phyloP scores from a whole-genome alignment of 1,140 invertebrate species.

The Hormaphis cornu region DNA sequence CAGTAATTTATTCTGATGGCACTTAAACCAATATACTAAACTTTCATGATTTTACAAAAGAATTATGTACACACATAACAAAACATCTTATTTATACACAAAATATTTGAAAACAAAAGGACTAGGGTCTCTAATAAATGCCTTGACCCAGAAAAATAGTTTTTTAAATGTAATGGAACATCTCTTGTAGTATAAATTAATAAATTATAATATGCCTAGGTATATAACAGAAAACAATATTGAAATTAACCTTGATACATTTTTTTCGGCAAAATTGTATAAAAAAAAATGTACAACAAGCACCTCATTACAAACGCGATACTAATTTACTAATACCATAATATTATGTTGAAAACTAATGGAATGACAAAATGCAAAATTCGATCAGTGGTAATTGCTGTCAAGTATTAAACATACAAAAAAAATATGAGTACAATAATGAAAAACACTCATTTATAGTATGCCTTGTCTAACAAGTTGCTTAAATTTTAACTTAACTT shows the following conservation, averaged over 20 bases:
- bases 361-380: neutral
- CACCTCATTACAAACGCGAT: neutral
- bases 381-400: neutral
- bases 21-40: neutral
- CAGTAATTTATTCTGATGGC: neutral
- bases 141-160: neutral
- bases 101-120: neutral
- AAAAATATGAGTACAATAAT: neutral
- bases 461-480: neutral
- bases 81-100: neutral
- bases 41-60: neutral
- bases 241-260: neutral
- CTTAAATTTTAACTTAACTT: neutral
- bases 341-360: neutral
- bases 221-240: neutral
- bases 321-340: neutral
- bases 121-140: no score
- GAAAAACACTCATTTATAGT: neutral
- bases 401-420: neutral
- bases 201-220: neutral
- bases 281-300: constrained; percentile 2
- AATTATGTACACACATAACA: neutral
- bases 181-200: neutral
- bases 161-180: neutral
- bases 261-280: neutral